These are phyloP conservation scores for Anthopleura xanthogrammica DNA, from an alignment of 92 coral and sea anemone genomes.

Conservation along the genomic window DNA sequence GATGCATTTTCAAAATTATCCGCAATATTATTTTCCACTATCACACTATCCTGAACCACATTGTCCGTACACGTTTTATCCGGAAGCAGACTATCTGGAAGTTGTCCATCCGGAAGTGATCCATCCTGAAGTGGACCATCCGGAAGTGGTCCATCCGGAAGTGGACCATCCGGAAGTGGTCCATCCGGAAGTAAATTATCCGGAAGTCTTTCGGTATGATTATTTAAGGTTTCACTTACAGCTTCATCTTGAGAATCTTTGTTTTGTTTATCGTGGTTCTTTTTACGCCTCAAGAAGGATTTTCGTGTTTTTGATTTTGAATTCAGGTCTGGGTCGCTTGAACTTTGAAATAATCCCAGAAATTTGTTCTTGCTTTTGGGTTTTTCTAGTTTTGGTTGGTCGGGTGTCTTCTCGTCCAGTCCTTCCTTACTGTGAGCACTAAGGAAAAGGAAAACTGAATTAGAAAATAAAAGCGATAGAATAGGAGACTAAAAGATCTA, in stretches of 20 bases:
- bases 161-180: slow-evolving; percentile 13
- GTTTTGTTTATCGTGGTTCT: not conserved
- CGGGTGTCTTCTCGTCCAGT: slow-evolving; percentile 26
- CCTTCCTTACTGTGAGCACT: slow-evolving; percentile 65
- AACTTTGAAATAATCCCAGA: slow-evolving; percentile 72
- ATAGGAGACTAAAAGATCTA: no score
- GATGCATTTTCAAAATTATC: not conserved
- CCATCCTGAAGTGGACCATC: slow-evolving; percentile 21
- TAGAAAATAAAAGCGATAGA: not conserved
- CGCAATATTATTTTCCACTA: not conserved
- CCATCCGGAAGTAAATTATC: slow-evolving; percentile 26
- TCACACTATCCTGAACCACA: slow-evolving; percentile 1
- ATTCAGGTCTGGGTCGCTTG: slow-evolving; percentile 84
- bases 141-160: slow-evolving; percentile 28
- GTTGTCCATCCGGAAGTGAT: slow-evolving; percentile 19
- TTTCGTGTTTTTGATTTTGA: slow-evolving; percentile 43
- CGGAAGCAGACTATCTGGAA: slow-evolving; percentile 18
- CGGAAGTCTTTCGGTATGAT: slow-evolving; percentile 15
- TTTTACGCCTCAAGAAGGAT: slow-evolving; percentile 47
- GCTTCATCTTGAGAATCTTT: slow-evolving; percentile 8
- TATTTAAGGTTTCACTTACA: slow-evolving; percentile 2
- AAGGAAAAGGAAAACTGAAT: not conserved
- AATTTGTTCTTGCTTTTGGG: slow-evolving; percentile 34
- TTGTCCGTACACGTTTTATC: slow-evolving; percentile 12
- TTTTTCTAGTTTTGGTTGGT: slow-evolving; percentile 22